Evolutionary conservation across 1,140 invertebrate genomes (phyloP), one percentile per base, ranked within the genome.

Genomic region (Zaprionus inermis): DNA sequence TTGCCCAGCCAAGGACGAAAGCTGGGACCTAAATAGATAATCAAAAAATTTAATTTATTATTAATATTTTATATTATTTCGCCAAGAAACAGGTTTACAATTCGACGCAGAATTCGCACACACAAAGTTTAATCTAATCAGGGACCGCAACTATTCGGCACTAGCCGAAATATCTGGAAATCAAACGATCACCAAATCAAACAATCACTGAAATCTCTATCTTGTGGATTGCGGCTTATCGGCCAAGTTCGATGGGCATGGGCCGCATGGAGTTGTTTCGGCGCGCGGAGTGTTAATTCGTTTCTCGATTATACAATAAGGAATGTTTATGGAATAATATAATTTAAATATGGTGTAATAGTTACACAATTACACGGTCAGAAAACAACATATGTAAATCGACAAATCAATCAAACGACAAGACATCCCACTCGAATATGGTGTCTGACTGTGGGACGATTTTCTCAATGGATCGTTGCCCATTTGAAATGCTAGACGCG

Each of bases 1-100:
- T 94, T 96, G 14, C 96, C 96, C 18, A 96, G 70, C 72, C 96
- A 92, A 9, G 96, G 96, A 74, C 95, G 93, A 93, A 95, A 94
- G 58, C 88, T 89, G 46, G 96, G 96, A 86, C 96, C 96, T 96
- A 72, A 18, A 3, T 16, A 41, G 18, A 49, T 22, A 20, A 49
- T 1, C 20, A 49, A 41, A 0, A 7, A 2, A 28, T 28, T 28
- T 28, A 28, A 16, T 16, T 44, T 44, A 6, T 16, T 44, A 44
- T 44, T 44, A 38, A 2, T 38, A 14, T 44, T 9, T 16, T 16
- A 44, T 41, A 3, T 41, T 41, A 16, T 32, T 32, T 9, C 30
- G 30, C 30, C 10, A 32, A 32, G 7, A 32, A 32, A 24, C 22
- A 38, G n/a, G 38, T 41, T n/a, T 5, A 1, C 36, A 5, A 14